Conservation (phyloP, 2,113 vertebrate genomes). For the Prionailurus bengalensis region DNA sequence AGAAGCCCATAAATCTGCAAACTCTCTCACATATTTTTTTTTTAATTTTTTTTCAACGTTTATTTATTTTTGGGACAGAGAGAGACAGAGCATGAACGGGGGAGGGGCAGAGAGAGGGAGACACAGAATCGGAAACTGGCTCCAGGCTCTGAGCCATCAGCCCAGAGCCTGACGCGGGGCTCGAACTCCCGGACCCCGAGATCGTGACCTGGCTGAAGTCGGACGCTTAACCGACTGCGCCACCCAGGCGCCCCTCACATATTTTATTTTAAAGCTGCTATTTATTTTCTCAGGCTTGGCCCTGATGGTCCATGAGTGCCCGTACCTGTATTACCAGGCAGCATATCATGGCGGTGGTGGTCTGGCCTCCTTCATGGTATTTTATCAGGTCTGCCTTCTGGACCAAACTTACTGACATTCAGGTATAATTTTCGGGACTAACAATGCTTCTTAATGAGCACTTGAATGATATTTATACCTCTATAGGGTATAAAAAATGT, state of each 20-base stretch:
- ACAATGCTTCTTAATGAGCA: conserved; percentile 28
- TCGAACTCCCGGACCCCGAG: too few species aligned
- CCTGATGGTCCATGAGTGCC: too few species aligned
- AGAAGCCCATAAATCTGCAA: background rate
- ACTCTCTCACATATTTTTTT: background rate
- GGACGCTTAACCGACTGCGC: too few species aligned
- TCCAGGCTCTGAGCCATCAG: too few species aligned
- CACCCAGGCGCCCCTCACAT: background rate
- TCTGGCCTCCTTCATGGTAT: background rate
- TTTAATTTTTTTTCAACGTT: background rate
- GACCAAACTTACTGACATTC: conserved; percentile 25
- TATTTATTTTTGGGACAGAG: too few species aligned
- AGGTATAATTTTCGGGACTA: conserved; percentile 28
- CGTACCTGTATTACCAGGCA: background rate
- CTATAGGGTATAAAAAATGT: conserved; percentile 21
- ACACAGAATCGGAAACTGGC: too few species aligned
- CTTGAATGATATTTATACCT: background rate
- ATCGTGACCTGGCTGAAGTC: too few species aligned
- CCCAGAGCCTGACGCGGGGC: too few species aligned
- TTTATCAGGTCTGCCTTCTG: background rate
- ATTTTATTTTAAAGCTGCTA: background rate
- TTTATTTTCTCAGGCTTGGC: background rate
- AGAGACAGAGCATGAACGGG: too few species aligned
- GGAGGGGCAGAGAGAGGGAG: too few species aligned
- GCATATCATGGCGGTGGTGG: fast-evolving